Conservation (phyloP, 2,113 vertebrate species). For the Lethenteron camtschaticum region DNA sequence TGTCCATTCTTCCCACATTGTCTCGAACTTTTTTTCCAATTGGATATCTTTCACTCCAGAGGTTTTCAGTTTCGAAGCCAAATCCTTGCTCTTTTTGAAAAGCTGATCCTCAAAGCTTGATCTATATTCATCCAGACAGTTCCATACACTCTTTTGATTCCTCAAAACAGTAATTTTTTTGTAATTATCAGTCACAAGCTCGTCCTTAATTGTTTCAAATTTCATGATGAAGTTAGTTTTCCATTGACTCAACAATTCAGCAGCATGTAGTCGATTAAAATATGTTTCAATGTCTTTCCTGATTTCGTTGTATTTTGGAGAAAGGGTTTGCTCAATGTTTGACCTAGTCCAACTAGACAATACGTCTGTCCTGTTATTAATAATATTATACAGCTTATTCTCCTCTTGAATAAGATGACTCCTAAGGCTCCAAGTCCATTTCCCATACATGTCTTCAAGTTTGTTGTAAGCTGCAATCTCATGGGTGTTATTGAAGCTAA, state of each 20-base stretch:
- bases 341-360: background rate
- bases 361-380: constrained; percentile 13
- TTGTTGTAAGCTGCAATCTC: constrained; percentile 19
- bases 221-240: constrained; percentile 11
- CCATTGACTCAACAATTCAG: constrained; percentile 14
- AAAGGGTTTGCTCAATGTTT: constrained; percentile 6
- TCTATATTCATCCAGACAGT: constrained; percentile 12
- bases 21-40: constrained; percentile 13
- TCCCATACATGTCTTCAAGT: constrained; percentile 15
- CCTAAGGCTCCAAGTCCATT: constrained; percentile 21
- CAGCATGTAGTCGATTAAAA: constrained; percentile 17
- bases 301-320: constrained; percentile 10
- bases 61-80: constrained; percentile 8
- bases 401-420: constrained; percentile 17
- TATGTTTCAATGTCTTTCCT: constrained; percentile 13
- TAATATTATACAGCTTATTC: constrained; percentile 15
- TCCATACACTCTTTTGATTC: constrained; percentile 11
- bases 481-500: constrained; percentile 23
- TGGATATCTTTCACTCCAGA: constrained; percentile 9
- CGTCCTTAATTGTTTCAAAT: constrained; percentile 11
- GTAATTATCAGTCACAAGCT: constrained; percentile 13
- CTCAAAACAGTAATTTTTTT: constrained; percentile 14
- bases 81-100: constrained; percentile 12
- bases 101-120: constrained; percentile 12
- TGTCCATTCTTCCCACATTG: constrained; percentile 14